Evolutionary conservation across 2,888 invertebrate species (phyloP), one percentile per base, ranked within the genome.

Genomic region (Digitonthophagus gazella): DNA sequence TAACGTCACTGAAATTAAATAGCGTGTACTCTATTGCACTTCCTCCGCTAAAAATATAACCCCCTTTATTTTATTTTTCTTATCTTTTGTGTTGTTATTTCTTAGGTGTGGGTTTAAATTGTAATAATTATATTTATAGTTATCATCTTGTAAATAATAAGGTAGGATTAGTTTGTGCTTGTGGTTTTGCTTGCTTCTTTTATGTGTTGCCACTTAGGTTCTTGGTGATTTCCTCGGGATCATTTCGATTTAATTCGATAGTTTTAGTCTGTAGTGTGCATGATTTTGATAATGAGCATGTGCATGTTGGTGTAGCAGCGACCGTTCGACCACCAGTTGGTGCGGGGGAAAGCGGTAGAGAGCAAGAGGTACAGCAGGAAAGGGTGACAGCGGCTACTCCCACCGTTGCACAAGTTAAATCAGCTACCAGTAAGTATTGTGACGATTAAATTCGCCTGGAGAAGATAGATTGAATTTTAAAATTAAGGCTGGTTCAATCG

Each of bases 221-320:
- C 20, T 8, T 2, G 15, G 15, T 15, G 20, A 19, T 20, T 61
- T 61, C 18, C 5, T 61, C 18, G 20, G 61, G 19, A 20, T 61
- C 3, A 11, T 3, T 16, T 61, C 15, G 15, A 44, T 15, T 16
- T 44, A 55, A 15, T 66, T 18, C 18, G 8, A 15, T 28, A 20
- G 14, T 66, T 56, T 65, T 65, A 22, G 18, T 58, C 44, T 70
- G 70, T 72, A 71, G 70, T 69, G 71, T 70, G 70, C 70, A 70
- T 70, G 70, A 68, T 63, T 71, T 44, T 44, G 28, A 44, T 73
- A 68, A 72, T 72, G 70, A 73, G 74, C 74, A 74, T 74, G 74
- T 74, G 74, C 74, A 74, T 74, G 74, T 71, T 68, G 71, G 67
- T 72, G 67, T 72, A 73, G 73, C 28, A 44, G 28, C 74, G 68